Evolutionary conservation across 2,888 invertebrate species (phyloP), one percentile per base, ranked within the genome.

Genomic region (Microplitis manilae): DNA sequence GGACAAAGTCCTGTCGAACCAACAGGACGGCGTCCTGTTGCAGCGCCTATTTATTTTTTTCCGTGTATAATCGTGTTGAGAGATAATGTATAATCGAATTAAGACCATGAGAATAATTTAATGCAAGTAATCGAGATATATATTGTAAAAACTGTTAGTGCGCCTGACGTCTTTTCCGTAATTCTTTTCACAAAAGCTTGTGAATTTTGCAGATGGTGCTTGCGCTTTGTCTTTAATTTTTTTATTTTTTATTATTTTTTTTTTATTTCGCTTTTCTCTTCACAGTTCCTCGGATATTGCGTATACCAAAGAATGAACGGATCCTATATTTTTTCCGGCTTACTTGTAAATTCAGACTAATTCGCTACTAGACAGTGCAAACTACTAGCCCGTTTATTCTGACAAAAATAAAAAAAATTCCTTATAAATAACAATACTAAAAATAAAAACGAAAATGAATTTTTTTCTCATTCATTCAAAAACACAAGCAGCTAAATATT

Each of bases 341-440:
- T 69, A 78, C 79, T 79, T 79, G 80, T 80, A 79, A 81, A 81
- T 82, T 82, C 80, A 79, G 77, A 79, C 78, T 82, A 82, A 82
- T 82, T 82, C 82, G 79, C 78, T 68, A 78, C 77, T 78, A 79
- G 76, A 79, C 79, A 81, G 50, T 50, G 50, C 50, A 81, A 82
- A 82, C 82, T 81, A 79, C 79, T 79, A 79, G 50, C 50, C 79
- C 75, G 73, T 71, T 76, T 78, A 76, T 75, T 73, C 69, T 73
- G 64, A 69, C 40, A 69, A 61, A 39, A 74, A 74, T 40, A 5
- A 50, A 50, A 20, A 50, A 50, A 50, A 50, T 13, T 50, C 13
- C 50, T 13, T 13, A 50, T 50, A 50, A 50, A 50, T 50, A 50
- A 50, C 50, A 50, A 50, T 50, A 50, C 9, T 30, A 68, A 68